A percentile compares a stretch with the other conserved stretches of the same genome.
Evolutionary conservation across 2,113 vertebrate genomes (phyloP).

Genomic region (Salvelinus alpinus): DNA sequence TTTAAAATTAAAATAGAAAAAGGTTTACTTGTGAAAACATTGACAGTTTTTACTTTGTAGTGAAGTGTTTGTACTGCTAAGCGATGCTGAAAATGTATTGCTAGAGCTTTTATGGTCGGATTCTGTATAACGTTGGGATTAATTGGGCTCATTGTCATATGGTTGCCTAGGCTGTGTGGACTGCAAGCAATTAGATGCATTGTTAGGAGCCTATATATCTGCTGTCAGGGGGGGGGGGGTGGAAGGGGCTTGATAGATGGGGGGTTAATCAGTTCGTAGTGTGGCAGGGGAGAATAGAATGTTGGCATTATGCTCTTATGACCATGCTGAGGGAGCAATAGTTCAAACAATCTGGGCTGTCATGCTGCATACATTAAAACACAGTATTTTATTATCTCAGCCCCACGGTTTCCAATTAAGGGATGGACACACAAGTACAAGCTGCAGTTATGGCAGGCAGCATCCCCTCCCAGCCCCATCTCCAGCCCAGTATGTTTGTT

Average conservation of each 20-base stretch:
- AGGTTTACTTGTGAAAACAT: background rate
- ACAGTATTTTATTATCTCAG: constrained; percentile 64
- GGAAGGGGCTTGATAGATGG: background rate
- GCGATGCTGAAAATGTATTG: background rate
- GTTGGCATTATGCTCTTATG: background rate
- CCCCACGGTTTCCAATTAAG: constrained; percentile 76
- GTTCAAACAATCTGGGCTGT: constrained; percentile 45
- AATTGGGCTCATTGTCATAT: background rate
- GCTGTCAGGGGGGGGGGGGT: too few relatives aligned
- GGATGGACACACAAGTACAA: constrained; percentile 61
- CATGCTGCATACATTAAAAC: constrained; percentile 49
- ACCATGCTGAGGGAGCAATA: constrained; percentile 61
- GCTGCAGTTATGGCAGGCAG: constrained; percentile 60
- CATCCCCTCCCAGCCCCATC: constrained; percentile 50
- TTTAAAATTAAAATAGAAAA: background rate
- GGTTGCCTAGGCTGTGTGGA: too few relatives aligned
- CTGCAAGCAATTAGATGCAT: too few relatives aligned
- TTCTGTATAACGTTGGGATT: background rate
- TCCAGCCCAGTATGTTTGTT: constrained; percentile 57
- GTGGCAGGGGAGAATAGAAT: background rate
- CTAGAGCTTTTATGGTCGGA: background rate
- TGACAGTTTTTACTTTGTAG: background rate
- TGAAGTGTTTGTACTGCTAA: background rate
- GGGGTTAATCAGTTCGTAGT: constrained; percentile 7
- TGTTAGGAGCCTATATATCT: too few relatives aligned